Evolutionary conservation across 2,888 invertebrate species (phyloP).

Genomic region (Flabesymbios commensalis): DNA sequence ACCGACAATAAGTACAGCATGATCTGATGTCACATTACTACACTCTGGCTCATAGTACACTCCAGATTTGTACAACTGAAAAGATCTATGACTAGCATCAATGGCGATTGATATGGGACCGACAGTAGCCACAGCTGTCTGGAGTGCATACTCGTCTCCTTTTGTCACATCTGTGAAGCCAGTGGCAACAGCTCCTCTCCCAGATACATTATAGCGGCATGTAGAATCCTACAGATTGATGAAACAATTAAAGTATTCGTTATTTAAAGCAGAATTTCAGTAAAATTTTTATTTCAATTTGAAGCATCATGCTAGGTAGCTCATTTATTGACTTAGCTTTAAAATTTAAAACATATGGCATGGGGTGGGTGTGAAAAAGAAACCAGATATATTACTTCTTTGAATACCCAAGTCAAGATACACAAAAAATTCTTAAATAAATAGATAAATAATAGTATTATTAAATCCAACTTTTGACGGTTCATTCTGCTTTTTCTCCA

Average conservation of each 20-base stretch:
- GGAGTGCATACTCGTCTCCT: conserved; percentile 39
- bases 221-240: background rate
- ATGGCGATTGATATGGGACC: conserved; percentile 81
- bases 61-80: conserved; percentile 33
- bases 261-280: background rate
- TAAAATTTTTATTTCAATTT: background rate
- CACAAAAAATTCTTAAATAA: no score
- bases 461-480: no score
- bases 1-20: conserved; percentile 81
- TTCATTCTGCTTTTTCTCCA: no score
- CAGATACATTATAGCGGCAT: conserved; percentile 1
- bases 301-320: no score
- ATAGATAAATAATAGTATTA: no score
- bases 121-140: conserved; percentile 41
- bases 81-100: conserved; percentile 68
- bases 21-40: conserved; percentile 77
- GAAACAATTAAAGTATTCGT: no score
- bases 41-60: conserved; percentile 82
- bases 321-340: no score
- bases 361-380: no score
- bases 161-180: conserved; percentile 42
- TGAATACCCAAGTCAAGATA: no score
- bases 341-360: no score
- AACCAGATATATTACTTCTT: no score
- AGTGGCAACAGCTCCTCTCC: conserved; percentile 25